phyloP scores from a whole-genome alignment of 1,140 invertebrate species.

The Chymomyza costata region DNA sequence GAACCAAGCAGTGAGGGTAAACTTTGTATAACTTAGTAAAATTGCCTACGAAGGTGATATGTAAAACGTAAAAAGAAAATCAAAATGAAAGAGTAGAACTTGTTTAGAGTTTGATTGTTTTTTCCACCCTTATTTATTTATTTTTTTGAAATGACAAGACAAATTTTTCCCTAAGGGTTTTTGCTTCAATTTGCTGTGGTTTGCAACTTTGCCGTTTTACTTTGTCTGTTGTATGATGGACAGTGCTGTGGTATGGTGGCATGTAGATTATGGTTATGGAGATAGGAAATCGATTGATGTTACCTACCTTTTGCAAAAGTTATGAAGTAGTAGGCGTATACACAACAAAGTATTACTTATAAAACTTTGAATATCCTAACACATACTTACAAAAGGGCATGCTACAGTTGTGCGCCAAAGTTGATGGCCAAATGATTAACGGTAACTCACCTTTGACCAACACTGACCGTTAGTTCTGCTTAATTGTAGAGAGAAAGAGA shows the following conservation, averaged over 20 bases:
- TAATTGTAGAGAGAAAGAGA: constrained; percentile 34
- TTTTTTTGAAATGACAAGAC: constrained; percentile 13
- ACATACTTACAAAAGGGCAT: constrained; percentile 25
- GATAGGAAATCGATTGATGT: constrained; percentile 33
- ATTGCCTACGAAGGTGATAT: constrained; percentile 41
- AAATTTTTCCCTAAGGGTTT: constrained; percentile 46
- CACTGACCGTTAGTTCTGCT: constrained; percentile 23
- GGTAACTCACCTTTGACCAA: constrained; percentile 27
- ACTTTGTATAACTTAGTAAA: constrained; percentile 34
- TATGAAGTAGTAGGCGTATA: constrained; percentile 15
- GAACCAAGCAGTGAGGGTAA: constrained; percentile 10
- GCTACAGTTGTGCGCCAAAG: constrained; percentile 1
- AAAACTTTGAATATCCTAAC: neutral
- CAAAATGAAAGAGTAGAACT: constrained; percentile 33
- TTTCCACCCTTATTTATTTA: constrained; percentile 10
- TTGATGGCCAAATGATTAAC: neutral
- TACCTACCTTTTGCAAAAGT: constrained; percentile 43
- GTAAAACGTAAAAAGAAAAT: constrained; percentile 21
- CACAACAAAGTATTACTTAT: constrained; percentile 19
- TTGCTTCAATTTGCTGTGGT: constrained; percentile 20
- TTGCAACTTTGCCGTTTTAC: constrained; percentile 19
- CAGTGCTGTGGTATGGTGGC: constrained; percentile 19
- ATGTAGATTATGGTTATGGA: constrained; percentile 17
- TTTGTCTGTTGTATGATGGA: constrained; percentile 25
- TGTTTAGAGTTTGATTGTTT: constrained; percentile 35